Evolutionary conservation across 2,113 vertebrate species (phyloP).

Genomic region (Peromyscus polionotus): DNA sequence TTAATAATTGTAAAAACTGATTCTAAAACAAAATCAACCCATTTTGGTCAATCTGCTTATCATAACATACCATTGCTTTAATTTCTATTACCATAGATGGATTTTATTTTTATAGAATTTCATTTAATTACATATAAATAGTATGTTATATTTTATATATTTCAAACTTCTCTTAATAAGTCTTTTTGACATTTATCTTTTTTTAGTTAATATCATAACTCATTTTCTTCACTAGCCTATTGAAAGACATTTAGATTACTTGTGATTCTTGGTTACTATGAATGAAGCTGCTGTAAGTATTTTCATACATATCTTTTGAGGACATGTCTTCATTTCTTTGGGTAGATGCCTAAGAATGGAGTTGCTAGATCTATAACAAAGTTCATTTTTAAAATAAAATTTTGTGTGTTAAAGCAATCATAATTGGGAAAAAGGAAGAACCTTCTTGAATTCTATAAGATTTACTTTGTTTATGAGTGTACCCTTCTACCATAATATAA

Average conservation of each 20-base stretch:
- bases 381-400: conserved; percentile 11
- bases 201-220: not conserved
- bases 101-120: not conserved
- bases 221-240: not conserved
- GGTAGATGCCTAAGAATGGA: not conserved
- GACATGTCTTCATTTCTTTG: not conserved
- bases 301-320: not conserved
- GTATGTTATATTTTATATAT: not conserved
- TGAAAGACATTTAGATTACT: not conserved
- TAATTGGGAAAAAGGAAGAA: not conserved
- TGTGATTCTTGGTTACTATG: not conserved
- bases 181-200: not conserved
- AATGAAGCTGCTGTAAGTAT: not conserved
- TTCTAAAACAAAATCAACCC: not conserved
- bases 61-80: not conserved
- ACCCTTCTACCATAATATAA: not conserved
- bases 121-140: not conserved
- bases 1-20: not conserved
- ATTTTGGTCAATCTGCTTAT: not conserved
- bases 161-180: not conserved
- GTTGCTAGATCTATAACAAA: not conserved
- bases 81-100: not conserved
- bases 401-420: not conserved
- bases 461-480: not conserved
- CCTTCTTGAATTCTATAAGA: not conserved